phyloP scores from a whole-genome alignment of 2,888 invertebrate species.

The Eurois occulta region DNA sequence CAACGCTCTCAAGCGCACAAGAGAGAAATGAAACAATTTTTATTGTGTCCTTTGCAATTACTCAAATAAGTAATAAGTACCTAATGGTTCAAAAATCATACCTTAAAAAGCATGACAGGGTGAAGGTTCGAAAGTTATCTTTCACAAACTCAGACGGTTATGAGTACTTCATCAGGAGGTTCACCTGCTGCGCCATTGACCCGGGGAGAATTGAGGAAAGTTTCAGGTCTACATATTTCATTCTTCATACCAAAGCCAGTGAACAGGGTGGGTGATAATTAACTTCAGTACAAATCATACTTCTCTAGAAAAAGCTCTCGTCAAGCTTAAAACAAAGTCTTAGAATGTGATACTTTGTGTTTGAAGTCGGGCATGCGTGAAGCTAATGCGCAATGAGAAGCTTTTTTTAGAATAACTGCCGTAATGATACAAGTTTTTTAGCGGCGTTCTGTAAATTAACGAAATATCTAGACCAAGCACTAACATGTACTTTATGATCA shows the following conservation, averaged over 20 bases:
- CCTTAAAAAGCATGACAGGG: not conserved
- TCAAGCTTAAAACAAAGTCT: not conserved
- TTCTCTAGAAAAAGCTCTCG: not conserved
- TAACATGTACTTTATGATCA: not conserved
- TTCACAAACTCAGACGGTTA: not conserved
- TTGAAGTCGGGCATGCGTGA: conserved; percentile 7
- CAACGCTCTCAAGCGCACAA: not conserved
- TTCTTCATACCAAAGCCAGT: not conserved
- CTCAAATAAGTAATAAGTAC: not conserved
- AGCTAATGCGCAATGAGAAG: conserved; percentile 2
- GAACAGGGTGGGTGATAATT: not conserved
- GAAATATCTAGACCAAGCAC: conserved; percentile 10
- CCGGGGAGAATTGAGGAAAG: not conserved
- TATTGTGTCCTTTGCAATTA: not conserved
- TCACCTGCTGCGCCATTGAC: not conserved
- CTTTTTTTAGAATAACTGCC: not conserved
- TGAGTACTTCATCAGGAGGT: not conserved
- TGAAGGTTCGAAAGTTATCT: not conserved
- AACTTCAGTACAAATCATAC: not conserved
- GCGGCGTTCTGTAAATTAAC: not conserved
- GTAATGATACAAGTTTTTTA: conserved; percentile 10
- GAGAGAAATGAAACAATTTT: not conserved
- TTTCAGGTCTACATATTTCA: not conserved
- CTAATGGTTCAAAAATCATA: not conserved
- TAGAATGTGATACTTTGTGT: conserved; percentile 10